Conservation (phyloP, 2,113 vertebrate genomes). For the Lepisosteus oculatus region DNA sequence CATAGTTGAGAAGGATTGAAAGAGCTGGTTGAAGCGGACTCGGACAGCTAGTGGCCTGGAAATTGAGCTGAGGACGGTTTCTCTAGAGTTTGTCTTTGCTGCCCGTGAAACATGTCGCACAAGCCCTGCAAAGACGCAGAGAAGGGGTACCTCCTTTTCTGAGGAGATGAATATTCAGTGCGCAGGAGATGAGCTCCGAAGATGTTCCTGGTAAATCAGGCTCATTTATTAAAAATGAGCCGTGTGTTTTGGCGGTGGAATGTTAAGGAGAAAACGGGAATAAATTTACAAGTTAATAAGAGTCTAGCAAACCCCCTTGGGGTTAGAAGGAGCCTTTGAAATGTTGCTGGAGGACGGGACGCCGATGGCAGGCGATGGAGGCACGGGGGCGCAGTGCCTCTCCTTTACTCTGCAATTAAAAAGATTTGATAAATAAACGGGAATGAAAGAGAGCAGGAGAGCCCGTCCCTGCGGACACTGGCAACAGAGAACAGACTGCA, state of each 20-base stretch:
- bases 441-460: no score
- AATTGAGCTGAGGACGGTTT: no score
- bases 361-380: background rate
- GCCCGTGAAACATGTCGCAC: no score
- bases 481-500: no score
- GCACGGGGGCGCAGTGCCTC: background rate
- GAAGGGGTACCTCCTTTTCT: no score
- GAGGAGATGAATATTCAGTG: background rate
- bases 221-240: slow-evolving; percentile 8
- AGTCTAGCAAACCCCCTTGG: background rate
- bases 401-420: no score
- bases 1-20: no score
- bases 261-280: slow-evolving; percentile 1
- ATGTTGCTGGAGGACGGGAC: slow-evolving; percentile 3
- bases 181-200: background rate
- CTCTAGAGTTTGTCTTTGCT: no score
- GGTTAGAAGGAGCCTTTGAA: background rate
- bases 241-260: background rate
- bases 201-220: background rate
- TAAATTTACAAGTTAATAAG: slow-evolving; percentile 12
- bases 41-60: no score
- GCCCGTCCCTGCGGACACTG: background rate
- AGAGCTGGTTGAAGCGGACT: no score
- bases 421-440: no score
- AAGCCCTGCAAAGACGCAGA: no score